A percentile compares a stretch with the other conserved stretches of the same genome.
These are phyloP conservation scores for Catalaphyllia jardinei DNA, from an alignment of 64 coral and sea anemone genomes.

Conservation along the genomic window DNA sequence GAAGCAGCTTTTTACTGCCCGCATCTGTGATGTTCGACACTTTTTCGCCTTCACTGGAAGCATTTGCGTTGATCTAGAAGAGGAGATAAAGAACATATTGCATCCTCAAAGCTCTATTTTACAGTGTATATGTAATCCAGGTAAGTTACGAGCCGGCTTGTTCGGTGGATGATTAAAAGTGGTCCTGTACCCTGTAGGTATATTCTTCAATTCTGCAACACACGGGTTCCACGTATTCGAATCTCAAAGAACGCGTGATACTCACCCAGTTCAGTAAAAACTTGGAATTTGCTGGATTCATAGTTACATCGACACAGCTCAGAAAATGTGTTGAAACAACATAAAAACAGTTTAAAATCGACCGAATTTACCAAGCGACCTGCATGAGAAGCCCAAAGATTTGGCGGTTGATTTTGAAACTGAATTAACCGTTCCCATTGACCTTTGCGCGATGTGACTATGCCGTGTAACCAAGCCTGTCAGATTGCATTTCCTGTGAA, in stretches of 20 bases:
- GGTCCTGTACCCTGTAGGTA: neutral
- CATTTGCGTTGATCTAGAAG: slow-evolving; percentile 21
- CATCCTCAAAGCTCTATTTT: no score
- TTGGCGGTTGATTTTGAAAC: slow-evolving; percentile 53
- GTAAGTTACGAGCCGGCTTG: neutral
- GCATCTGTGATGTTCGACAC: neutral
- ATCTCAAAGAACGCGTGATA: neutral
- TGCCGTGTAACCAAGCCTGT: slow-evolving; percentile 14
- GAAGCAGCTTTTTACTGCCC: neutral
- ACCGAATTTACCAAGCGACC: neutral
- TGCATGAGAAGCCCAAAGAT: neutral
- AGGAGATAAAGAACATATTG: no score
- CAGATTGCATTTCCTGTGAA: neutral
- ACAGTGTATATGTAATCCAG: neutral
- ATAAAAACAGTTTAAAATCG: neutral
- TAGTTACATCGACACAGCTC: neutral
- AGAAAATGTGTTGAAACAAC: neutral
- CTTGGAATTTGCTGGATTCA: slow-evolving; percentile 19
- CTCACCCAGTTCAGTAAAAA: slow-evolving; percentile 37
- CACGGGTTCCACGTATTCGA: neutral
- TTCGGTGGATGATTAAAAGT: neutral
- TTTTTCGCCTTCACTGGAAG: neutral
- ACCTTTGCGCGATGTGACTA: neutral
- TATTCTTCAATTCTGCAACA: no score
- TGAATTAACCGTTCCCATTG: neutral